A percentile compares a stretch with the other conserved stretches of the same genome.
phyloP scores from a whole-genome alignment of 2,888 invertebrate species.

The Microctonus brassicae region DNA sequence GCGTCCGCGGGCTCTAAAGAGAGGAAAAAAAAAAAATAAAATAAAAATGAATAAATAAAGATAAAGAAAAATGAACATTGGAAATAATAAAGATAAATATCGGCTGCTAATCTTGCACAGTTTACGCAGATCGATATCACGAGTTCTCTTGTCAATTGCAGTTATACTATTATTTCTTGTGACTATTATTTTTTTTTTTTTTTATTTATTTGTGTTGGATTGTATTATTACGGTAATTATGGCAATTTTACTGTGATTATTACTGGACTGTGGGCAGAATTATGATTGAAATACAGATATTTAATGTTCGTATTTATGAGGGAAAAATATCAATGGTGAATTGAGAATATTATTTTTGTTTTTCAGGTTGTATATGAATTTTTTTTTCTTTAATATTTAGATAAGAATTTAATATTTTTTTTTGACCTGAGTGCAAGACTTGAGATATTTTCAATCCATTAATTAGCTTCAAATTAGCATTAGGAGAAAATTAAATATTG shows the following conservation, averaged over 20 bases:
- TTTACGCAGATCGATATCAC: conserved; percentile 49
- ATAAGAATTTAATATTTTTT: too few relatives aligned
- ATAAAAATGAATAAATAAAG: too few relatives aligned
- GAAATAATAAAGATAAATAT: not conserved
- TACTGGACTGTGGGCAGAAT: not conserved
- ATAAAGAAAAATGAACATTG: not conserved
- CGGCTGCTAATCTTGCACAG: conserved; percentile 44
- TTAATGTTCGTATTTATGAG: too few relatives aligned
- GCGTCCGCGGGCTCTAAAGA: conserved; percentile 42
- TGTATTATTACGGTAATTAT: not conserved
- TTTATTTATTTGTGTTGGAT: too few relatives aligned
- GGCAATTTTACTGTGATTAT: conserved; percentile 9
- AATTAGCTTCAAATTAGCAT: too few relatives aligned
- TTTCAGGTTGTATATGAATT: not conserved
- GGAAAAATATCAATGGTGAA: too few relatives aligned
- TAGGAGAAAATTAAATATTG: too few relatives aligned
- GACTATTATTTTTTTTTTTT: conserved; percentile 12
- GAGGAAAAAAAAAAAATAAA: conserved; percentile 24
- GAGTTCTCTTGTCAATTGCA: conserved; percentile 39
- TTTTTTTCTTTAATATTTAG: not conserved
- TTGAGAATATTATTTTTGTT: not conserved
- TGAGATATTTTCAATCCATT: too few relatives aligned
- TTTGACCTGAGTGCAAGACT: too few relatives aligned
- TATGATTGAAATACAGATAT: too few relatives aligned
- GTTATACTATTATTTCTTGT: conserved; percentile 22